Evolutionary conservation across 37 sponge, comb jelly and placozoan genomes (phyloP).

Genomic region (Dysidea cf. avara): DNA sequence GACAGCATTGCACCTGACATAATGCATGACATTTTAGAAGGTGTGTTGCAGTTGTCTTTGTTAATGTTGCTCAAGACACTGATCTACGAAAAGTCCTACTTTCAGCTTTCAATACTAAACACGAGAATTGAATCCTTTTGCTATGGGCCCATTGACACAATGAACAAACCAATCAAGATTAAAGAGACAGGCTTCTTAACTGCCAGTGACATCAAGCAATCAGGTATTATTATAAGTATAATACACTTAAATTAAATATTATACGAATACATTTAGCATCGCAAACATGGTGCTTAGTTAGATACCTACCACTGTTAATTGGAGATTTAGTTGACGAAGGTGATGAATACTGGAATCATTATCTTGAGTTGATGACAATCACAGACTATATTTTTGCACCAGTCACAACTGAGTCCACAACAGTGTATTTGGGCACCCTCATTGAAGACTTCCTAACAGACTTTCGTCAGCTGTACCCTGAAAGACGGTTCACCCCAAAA

Average conservation of each 20-base stretch:
- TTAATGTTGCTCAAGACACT: too few species aligned
- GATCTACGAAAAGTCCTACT: too few species aligned
- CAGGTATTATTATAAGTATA: too few species aligned
- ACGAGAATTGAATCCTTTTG: too few species aligned
- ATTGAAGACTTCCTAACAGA: constrained; percentile 26
- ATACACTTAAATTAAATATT: too few species aligned
- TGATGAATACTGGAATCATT: constrained; percentile 42
- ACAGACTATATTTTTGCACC: constrained; percentile 60
- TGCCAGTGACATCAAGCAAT: too few species aligned
- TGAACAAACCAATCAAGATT: constrained; percentile 34
- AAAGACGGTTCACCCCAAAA: constrained; percentile 39
- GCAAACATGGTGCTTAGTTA: constrained; percentile 65
- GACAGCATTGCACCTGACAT: constrained; percentile 62
- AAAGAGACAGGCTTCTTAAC: too few species aligned
- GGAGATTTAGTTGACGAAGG: constrained; percentile 47
- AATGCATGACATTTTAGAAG: constrained; percentile 74
- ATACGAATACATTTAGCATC: constrained; percentile 30
- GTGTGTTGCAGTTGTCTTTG: too few species aligned
- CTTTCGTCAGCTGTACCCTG: constrained; percentile 41
- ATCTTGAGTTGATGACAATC: constrained; percentile 48
- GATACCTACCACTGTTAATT: constrained; percentile 60
- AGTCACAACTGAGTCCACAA: constrained; percentile 12
- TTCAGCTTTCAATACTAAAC: too few species aligned
- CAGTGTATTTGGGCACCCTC: constrained; percentile 10
- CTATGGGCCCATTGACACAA: constrained; percentile 20